Evolutionary conservation across 2,113 vertebrate species (phyloP), one percentile per base, ranked within the genome.

Genomic region (Apistogramma diplotaenia): DNA sequence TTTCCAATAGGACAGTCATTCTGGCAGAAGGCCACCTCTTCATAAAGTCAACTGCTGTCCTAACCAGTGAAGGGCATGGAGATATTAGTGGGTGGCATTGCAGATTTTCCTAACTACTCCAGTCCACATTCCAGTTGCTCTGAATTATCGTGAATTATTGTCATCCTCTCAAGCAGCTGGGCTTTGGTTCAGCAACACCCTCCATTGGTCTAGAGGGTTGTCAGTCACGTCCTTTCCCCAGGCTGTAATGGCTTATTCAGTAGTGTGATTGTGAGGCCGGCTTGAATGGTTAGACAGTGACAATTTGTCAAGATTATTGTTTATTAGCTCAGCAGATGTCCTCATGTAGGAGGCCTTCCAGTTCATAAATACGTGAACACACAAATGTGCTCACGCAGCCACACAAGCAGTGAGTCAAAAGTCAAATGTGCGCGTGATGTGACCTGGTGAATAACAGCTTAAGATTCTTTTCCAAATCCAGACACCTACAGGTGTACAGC

Each of bases 251-350:
- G 90, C 91, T 93, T 93, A 79, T 91, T 93, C 86, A 89, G 74
- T 54, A 81, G 67, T 89, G 90, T 90, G 87, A 93, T 90, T 84
- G 89, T 80, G 78, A 89, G 82, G 81, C 86, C 33, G 85, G 87
- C 80, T 81, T 78, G 85, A 93, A 84, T 87, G 88, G 94, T 91
- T 82, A 81, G 93, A 94, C 92, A 91, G 87, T 87, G 83, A 91
- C 89, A 91, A 92, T 96, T 95, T 95, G 93, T 96, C 94, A 94
- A 88, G 81, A 94, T 95, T 95, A 95, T 94, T 89, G 91, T 95
- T 95, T 95, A 94, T 95, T 93, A 93, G 92, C 88, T 89, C 90
- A 91, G 93, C 94, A 95, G 94, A 95, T 95, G 94, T 94, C 92
- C 94, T 93, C 87, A 37, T 89, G 79, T 78, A 83, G 93, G 88